Percentiles rank a stretch among this genome's conserved stretches.
Evolutionary conservation across 1,140 invertebrate species (phyloP).

Genomic region (Phocides pigmalion): DNA sequence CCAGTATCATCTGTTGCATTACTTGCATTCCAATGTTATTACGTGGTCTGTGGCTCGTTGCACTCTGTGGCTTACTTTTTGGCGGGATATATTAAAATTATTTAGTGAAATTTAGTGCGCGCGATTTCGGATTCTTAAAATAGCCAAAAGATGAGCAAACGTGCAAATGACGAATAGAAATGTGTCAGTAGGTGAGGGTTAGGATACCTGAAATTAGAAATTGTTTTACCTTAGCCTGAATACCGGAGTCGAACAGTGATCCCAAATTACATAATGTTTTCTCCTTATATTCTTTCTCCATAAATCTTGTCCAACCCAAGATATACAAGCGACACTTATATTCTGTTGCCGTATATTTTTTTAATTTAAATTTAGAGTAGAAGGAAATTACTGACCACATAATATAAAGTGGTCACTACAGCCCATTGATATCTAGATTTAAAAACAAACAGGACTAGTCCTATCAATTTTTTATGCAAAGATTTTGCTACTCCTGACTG

Average conservation of each 20-base stretch:
- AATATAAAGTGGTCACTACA: too few relatives aligned
- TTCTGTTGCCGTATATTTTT: too few relatives aligned
- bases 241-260: conserved; percentile 38
- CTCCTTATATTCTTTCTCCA: not conserved
- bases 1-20: conserved; percentile 69
- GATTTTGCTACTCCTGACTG: too few relatives aligned
- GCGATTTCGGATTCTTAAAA: conserved; percentile 65
- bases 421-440: too few relatives aligned
- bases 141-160: conserved; percentile 62
- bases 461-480: too few relatives aligned
- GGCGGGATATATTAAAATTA: conserved; percentile 49
- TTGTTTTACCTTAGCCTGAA: conserved; percentile 73
- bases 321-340: not conserved
- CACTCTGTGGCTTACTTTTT: conserved; percentile 54
- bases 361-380: too few relatives aligned
- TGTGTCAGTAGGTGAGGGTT: conserved; percentile 80
- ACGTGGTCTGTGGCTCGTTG: conserved; percentile 51
- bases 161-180: conserved; percentile 58
- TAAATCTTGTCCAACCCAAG: not conserved
- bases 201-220: conserved; percentile 63
- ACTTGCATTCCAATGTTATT: conserved; percentile 72
- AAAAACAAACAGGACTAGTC: too few relatives aligned
- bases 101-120: conserved; percentile 43
- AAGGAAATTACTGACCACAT: too few relatives aligned
- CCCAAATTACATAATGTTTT: conserved; percentile 31